Base-by-base conservation (phyloP, 2,797 vertebrate species). In the Danio choprae region DNA sequence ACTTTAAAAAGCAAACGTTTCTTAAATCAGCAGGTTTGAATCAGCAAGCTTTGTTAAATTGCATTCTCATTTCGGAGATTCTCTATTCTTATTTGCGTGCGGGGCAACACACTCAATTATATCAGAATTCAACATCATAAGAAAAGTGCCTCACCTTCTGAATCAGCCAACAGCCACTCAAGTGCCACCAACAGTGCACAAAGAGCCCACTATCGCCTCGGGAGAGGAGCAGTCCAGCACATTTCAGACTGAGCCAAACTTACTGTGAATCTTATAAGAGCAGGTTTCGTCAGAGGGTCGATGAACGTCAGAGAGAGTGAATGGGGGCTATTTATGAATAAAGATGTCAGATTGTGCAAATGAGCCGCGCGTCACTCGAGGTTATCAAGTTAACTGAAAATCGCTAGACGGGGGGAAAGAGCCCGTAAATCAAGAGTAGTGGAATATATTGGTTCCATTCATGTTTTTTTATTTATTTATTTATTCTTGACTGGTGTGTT, bases 261-360 rank as follows among this genome's bases (percentile, higher is more conserved):
- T 86, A 85, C 89, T 83, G 82, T 41, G 50, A 29, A 71, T 85
- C 85, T 93, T 94, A 90, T 92, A 94, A 81, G 86, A 85, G 81
- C 83, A 87, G 87, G 87, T 90, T 92, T 93, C 94, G 95, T 98
- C 95, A 95, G 92, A 94, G 91, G 84, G 87, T 86, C 44, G 89
- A 89, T 80, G 82, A 84, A 84, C 96, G 97, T 97, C 96, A 97
- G 93, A 95, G 91, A 85, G 79, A 90, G 81, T 90, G 90, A 89
- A 89, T 88, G 85, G 78, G 81, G 86, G 86, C 58, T 80, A 64
- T 79, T 90, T 91, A 91, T 88, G 89, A 91, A 90, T 88, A 84
- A 90, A 89, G 84, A 86, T 84, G 83, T 83, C 83, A 87, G 76
- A 46, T 81, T 78, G 76, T 72, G 81, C 84, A 81, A 85, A 83